Percentiles rank a stretch among this genome's conserved stretches.
Evolutionary conservation across 2,888 invertebrate species (phyloP).

Genomic region (Heliconius cydno): DNA sequence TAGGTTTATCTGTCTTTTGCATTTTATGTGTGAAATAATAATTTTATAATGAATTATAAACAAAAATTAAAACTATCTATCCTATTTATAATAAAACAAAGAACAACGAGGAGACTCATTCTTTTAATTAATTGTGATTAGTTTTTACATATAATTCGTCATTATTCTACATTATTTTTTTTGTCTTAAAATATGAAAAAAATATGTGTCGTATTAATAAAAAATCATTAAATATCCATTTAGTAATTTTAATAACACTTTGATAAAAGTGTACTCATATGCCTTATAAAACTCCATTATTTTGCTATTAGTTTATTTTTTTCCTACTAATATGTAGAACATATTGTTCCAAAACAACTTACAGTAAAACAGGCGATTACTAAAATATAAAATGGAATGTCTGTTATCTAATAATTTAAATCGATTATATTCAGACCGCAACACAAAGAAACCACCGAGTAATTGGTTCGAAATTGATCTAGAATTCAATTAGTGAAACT

Average conservation of each 20-base stretch:
- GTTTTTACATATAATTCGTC: too few species aligned
- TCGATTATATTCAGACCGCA: slow-evolving; percentile 12
- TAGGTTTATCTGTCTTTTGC: background rate
- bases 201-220: too few species aligned
- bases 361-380: background rate
- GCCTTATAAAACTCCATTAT: too few species aligned
- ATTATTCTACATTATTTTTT: too few species aligned
- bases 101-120: too few species aligned
- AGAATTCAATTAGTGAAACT: slow-evolving; percentile 22
- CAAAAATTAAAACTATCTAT: too few species aligned
- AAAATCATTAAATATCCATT: too few species aligned
- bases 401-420: background rate
- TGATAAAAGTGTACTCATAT: too few species aligned
- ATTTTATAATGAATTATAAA: background rate
- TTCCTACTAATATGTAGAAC: slow-evolving; percentile 2
- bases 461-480: slow-evolving; percentile 19
- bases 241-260: too few species aligned
- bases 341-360: background rate
- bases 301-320: background rate
- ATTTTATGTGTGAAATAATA: background rate
- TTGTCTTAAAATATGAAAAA: too few species aligned
- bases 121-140: too few species aligned
- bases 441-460: slow-evolving; percentile 8
- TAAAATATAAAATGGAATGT: background rate
- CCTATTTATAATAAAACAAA: too few species aligned